Conservation (phyloP, 2,113 vertebrate species). For the Nothocercus nigrocapillus region DNA sequence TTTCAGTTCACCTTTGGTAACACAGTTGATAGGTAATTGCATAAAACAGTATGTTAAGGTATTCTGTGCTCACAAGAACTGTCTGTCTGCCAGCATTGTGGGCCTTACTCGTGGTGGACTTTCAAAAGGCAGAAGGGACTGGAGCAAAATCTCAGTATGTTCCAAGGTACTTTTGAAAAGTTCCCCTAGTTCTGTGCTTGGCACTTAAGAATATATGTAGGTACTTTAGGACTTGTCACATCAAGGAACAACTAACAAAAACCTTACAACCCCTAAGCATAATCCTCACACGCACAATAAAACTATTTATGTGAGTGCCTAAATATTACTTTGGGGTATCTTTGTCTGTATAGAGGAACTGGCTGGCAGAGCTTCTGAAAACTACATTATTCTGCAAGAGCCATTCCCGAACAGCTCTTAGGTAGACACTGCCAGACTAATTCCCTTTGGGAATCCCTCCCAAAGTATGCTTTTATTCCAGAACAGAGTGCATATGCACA, state of each 20-base stretch:
- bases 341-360: not conserved
- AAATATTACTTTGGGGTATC: not conserved
- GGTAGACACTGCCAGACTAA: not conserved
- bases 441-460: not conserved
- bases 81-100: rapidly evolving
- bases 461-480: constrained; percentile 2
- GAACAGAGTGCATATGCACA: not conserved
- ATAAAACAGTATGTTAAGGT: not conserved
- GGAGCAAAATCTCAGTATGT: not conserved
- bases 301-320: rapidly evolving
- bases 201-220: rapidly evolving
- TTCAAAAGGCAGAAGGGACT: not conserved
- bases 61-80: not conserved
- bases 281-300: not conserved
- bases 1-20: not conserved
- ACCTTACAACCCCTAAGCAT: not conserved
- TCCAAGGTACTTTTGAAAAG: not conserved
- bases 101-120: not conserved
- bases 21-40: rapidly evolving
- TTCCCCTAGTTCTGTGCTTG: not conserved
- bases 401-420: constrained; percentile 30
- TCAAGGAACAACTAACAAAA: not conserved
- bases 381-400: not conserved
- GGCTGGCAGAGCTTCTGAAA: constrained; percentile 10
- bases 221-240: not conserved